Evolutionary conservation across 2,888 invertebrate species (phyloP).

Genomic region (Hecatera dysodea): DNA sequence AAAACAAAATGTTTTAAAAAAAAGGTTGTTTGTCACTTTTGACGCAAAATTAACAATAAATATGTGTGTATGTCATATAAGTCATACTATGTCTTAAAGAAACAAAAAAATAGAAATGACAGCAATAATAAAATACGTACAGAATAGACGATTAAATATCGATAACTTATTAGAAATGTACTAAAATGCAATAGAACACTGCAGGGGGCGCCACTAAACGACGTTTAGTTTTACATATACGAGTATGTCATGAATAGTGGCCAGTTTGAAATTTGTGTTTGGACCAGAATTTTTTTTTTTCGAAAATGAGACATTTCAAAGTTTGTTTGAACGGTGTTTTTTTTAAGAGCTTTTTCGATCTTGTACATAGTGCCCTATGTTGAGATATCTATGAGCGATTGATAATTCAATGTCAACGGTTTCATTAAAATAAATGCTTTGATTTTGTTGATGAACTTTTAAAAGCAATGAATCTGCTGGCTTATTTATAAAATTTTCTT

Average conservation of each 20-base stretch:
- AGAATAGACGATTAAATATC: conserved; percentile 31
- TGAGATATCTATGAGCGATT: too few species aligned
- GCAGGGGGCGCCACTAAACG: conserved; percentile 42
- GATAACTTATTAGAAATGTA: conserved; percentile 35
- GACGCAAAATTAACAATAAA: conserved; percentile 6
- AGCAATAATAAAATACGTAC: conserved; percentile 27
- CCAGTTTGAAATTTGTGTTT: neutral
- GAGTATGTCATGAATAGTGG: neutral
- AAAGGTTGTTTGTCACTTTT: neutral
- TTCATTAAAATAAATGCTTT: too few species aligned
- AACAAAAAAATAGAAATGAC: conserved; percentile 6
- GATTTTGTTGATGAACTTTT: too few species aligned
- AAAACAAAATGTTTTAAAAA: neutral
- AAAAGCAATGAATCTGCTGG: too few species aligned
- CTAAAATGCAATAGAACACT: conserved; percentile 33
- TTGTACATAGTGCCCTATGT: too few species aligned
- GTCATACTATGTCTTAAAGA: neutral
- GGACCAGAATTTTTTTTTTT: too few species aligned
- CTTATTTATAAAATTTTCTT: too few species aligned
- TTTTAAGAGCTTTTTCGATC: too few species aligned
- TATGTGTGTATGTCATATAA: neutral
- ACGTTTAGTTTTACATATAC: conserved; percentile 18
- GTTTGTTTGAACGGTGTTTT: too few species aligned
- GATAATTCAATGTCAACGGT: too few species aligned
- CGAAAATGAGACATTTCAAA: too few species aligned